These are phyloP conservation scores for Chrosomus eos DNA, from an alignment of 2,797 vertebrate genomes.

Conservation along the genomic window DNA sequence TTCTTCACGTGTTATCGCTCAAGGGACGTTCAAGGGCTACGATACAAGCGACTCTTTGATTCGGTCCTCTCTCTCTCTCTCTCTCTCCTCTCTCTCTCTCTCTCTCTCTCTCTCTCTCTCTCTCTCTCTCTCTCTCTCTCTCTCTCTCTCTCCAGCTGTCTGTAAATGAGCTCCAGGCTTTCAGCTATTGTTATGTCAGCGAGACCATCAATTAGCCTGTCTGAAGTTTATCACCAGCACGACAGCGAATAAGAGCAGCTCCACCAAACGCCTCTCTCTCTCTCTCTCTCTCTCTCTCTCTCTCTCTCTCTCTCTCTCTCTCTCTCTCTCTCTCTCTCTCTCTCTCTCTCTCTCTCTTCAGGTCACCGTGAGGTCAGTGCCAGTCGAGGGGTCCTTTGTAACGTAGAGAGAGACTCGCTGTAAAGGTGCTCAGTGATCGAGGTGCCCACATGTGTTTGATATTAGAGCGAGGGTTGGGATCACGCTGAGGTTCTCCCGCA, in stretches of 20 bases:
- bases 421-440: conserved; percentile 64
- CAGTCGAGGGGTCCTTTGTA: conserved; percentile 85
- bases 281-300: conserved; percentile 88
- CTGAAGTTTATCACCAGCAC: conserved; percentile 99
- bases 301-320: conserved; percentile 88
- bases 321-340: conserved; percentile 88
- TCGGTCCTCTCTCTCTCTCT: conserved; percentile 54
- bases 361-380: conserved; percentile 94
- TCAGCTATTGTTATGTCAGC: conserved; percentile 99
- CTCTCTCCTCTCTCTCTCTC: too few species aligned
- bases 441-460: conserved; percentile 94
- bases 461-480: conserved; percentile 84
- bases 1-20: conserved; percentile 67
- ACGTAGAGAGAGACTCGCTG: conserved; percentile 68
- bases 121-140: too few species aligned
- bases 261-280: conserved; percentile 91
- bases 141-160: conserved; percentile 87
- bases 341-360: conserved; percentile 89
- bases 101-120: conserved; percentile 67
- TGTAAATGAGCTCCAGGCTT: conserved; percentile 99
- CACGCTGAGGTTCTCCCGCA: conserved; percentile 76
- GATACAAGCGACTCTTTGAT: conserved; percentile 78
- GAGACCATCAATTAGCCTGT: conserved; percentile 99
- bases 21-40: conserved; percentile 74
- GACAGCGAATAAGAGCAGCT: conserved; percentile 92